Evolutionary conservation across 2,113 vertebrate genomes (phyloP).

Genomic region (Platysteira castanea): DNA sequence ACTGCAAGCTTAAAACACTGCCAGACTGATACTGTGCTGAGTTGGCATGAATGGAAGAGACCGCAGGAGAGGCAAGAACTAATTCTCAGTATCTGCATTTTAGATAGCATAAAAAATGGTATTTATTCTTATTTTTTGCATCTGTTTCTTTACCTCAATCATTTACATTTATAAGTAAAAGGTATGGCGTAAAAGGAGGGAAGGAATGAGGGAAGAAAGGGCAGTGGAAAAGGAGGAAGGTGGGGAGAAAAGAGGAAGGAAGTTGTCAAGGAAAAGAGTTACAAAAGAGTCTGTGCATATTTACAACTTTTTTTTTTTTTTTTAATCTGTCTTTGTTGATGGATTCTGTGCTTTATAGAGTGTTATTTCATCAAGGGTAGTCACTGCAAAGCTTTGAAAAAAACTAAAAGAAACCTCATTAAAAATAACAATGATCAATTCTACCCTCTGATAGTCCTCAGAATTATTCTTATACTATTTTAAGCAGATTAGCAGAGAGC

Average conservation of each 20-base stretch:
- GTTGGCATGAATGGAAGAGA: neutral
- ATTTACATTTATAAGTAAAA: neutral
- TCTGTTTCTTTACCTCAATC: neutral
- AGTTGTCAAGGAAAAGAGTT: neutral
- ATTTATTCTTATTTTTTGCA: neutral
- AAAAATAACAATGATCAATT: neutral
- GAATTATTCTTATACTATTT: conserved; percentile 30
- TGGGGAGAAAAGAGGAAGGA: neutral
- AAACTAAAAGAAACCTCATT: neutral
- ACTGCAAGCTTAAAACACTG: neutral
- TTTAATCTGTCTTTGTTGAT: neutral
- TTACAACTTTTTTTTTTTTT: neutral
- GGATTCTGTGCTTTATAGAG: neutral
- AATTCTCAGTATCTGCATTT: neutral
- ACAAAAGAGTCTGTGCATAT: neutral
- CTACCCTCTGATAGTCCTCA: neutral
- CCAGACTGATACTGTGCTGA: neutral
- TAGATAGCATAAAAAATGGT: neutral
- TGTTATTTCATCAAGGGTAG: neutral
- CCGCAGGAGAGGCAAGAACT: neutral
- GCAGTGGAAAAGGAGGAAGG: neutral
- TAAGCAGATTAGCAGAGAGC: neutral
- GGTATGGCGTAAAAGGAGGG: neutral
- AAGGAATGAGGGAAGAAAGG: neutral
- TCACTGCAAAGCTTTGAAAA: neutral